Conservation (phyloP, 2,113 vertebrate species). For the Tretioscincus oriximinensis region DNA sequence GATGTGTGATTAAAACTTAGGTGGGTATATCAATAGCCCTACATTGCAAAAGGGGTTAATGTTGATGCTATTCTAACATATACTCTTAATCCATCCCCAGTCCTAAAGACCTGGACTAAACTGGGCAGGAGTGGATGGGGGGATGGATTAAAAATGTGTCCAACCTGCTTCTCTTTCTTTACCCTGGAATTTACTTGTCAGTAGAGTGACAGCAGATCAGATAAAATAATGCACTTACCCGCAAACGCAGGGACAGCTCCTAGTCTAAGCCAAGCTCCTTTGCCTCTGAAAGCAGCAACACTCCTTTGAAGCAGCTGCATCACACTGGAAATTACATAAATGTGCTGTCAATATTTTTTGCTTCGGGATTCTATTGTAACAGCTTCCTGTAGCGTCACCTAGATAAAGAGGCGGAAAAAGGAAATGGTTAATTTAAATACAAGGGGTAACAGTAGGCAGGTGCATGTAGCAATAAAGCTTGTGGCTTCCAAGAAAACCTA, state of each 20-base stretch:
- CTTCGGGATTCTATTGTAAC: not conserved
- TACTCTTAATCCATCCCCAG: not conserved
- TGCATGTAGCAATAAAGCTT: not conserved
- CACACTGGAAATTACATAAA: slow-evolving; percentile 44
- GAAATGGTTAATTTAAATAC: not conserved
- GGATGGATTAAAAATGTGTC: too few species aligned
- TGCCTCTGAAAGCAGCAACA: not conserved
- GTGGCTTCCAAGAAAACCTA: not conserved
- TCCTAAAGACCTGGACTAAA: not conserved
- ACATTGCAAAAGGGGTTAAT: not conserved
- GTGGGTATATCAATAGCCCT: too few species aligned
- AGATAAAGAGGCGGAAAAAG: slow-evolving; percentile 20
- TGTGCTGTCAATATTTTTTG: not conserved
- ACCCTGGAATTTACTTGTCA: not conserved
- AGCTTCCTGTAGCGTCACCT: not conserved
- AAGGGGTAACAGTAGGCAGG: not conserved
- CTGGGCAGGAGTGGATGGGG: too few species aligned
- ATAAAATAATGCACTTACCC: not conserved
- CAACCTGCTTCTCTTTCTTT: too few species aligned
- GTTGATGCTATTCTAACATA: not conserved
- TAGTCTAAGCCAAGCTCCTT: not conserved
- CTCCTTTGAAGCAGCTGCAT: slow-evolving; percentile 11
- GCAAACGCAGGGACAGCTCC: not conserved
- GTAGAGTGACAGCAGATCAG: not conserved
- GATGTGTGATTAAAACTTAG: too few species aligned